Percentiles rank a stretch among this genome's conserved stretches.
These are phyloP conservation scores for Barypeithes pellucidus DNA, from an alignment of 2,888 invertebrate species.

Conservation along the genomic window DNA sequence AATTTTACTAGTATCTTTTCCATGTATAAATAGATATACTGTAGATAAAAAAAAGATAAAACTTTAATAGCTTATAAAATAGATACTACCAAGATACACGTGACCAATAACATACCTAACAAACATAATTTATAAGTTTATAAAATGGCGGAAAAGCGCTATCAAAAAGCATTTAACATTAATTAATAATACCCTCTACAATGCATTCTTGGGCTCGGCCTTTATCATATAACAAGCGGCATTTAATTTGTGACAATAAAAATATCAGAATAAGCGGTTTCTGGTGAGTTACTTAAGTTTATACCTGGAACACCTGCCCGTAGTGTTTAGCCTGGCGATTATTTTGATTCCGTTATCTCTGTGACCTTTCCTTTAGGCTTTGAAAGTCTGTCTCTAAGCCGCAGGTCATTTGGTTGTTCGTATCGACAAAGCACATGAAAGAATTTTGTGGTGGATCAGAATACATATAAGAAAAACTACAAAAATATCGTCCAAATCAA, in stretches of 20 bases:
- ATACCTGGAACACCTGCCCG: conserved; percentile 43
- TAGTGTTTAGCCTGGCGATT: conserved; percentile 30
- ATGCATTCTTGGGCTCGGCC: conserved; percentile 36
- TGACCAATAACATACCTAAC: background rate
- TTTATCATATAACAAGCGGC: conserved; percentile 35
- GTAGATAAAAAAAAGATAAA: no score
- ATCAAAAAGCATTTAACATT: conserved; percentile 25
- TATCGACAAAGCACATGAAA: background rate
- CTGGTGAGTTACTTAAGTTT: conserved; percentile 40
- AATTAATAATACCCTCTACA: conserved; percentile 33
- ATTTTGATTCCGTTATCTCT: conserved; percentile 39
- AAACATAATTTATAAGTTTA: background rate
- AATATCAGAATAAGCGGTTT: conserved; percentile 50
- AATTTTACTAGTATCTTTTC: no score
- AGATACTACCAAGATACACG: background rate
- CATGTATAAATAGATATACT: no score
- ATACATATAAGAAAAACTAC: no score
- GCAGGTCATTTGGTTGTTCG: conserved; percentile 16
- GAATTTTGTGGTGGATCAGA: no score
- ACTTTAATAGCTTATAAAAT: no score
- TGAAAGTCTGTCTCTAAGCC: conserved; percentile 12
- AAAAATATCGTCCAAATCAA: no score
- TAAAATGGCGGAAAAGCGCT: conserved; percentile 17
- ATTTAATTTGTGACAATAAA: conserved; percentile 59
- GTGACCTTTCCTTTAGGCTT: conserved; percentile 36